Evolutionary conservation across 2,113 vertebrate species (phyloP), one percentile per base, ranked within the genome.

Genomic region (Grammomys surdaster): DNA sequence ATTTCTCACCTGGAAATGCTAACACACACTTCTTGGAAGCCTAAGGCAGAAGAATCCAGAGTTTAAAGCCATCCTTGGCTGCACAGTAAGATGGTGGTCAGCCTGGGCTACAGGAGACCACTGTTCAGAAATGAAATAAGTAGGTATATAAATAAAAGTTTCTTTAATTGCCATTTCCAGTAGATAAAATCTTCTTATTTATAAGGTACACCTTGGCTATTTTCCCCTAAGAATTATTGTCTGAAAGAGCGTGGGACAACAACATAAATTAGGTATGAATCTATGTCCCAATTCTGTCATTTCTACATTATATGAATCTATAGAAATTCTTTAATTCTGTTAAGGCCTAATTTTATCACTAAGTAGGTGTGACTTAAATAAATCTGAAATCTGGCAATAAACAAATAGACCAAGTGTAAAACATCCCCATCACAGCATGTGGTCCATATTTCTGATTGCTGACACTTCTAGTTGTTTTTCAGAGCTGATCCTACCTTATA

Each of bases 261-360:
- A 58, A 5, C 86, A 31, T 88, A 94, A 92, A 48, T 88, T 48
- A 90, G 20, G 33, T 22, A 81, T 28, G 14, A 72, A 78, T 84
- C 43, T 77, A 28, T 89, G 65, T 65, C 14, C 73, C 56, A 91
- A 4, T 76, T 90, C 2, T 46, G 77, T 67, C 48, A 70, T n/a
- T 65, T 73, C 46, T 1, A 90, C 43, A 75, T 26, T 40, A 17
- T 20, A 69, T 73, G 36, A 58, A 28, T 89, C 94, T 48, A 20
- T 1, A 69, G 24, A 78, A 84, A 78, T 28, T 60, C 5, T 87
- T 94, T 77, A 87, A 95, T 40, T 80, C 9, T 60, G 6, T 13
- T 60, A 73, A 90, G 31, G 7, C 19, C 88, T 94, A 85, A 81
- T 92, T 89, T 90, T 51, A 58, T 88, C 48, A 51, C 43, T 93